A percentile compares a stretch with the other conserved stretches of the same genome.
These are phyloP conservation scores for Eupsittula cactorum DNA, from an alignment of 2,113 vertebrate species.

Conservation along the genomic window DNA sequence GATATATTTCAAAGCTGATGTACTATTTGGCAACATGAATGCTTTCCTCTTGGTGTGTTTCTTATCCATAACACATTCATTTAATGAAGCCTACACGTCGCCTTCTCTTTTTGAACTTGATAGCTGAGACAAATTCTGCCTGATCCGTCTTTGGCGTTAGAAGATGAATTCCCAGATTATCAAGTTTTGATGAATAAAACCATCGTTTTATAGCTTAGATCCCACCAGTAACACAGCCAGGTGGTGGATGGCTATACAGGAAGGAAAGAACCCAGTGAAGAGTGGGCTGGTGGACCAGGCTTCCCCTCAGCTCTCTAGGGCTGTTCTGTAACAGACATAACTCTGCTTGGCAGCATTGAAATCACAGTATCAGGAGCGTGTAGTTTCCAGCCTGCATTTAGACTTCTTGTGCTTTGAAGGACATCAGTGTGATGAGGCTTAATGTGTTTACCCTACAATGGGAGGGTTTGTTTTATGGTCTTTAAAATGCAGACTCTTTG, in stretches of 20 bases:
- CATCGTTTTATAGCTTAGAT: neutral
- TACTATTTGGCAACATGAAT: neutral
- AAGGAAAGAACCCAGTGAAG: rapidly evolving
- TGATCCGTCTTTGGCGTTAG: rapidly evolving
- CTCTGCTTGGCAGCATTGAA: neutral
- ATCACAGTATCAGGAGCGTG: rapidly evolving
- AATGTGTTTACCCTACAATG: neutral
- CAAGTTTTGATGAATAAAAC: neutral
- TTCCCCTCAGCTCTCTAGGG: neutral
- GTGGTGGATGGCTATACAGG: neutral
- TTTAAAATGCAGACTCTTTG: neutral
- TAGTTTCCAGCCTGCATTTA: neutral
- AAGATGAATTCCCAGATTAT: neutral
- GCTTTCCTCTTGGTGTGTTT: neutral
- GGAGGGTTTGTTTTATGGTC: neutral
- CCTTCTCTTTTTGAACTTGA: neutral
- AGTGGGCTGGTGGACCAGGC: neutral
- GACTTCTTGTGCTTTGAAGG: slow-evolving; percentile 5
- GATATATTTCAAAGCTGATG: neutral
- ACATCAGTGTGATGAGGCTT: neutral
- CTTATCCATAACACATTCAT: neutral
- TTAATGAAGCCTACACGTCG: rapidly evolving
- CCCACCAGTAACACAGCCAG: rapidly evolving
- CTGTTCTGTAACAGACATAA: neutral
- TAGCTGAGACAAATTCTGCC: neutral